A percentile compares a stretch with the other conserved stretches of the same genome.
Evolutionary conservation across 2,888 invertebrate genomes (phyloP).

Genomic region (Spodoptera littoralis): DNA sequence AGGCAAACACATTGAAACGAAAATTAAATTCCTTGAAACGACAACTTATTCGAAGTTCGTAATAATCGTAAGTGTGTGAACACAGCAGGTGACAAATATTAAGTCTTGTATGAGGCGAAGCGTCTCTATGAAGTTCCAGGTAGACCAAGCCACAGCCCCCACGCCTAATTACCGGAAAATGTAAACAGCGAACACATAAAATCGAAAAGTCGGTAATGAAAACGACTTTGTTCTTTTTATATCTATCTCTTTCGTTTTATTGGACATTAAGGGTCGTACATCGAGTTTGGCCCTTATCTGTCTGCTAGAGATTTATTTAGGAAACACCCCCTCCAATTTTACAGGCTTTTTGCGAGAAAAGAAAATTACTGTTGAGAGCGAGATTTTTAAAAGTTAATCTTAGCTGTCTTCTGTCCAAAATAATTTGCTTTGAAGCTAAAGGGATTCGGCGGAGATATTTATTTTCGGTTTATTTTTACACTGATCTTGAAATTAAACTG

Average conservation of each 20-base stretch:
- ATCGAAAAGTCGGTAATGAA: conserved; percentile 54
- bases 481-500: conserved; percentile 1
- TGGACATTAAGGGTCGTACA: conserved; percentile 68
- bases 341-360: conserved; percentile 45
- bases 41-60: too few relatives aligned
- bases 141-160: conserved; percentile 1
- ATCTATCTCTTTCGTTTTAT: conserved; percentile 69
- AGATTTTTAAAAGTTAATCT: conserved; percentile 55
- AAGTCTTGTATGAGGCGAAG: not conserved
- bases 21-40: too few relatives aligned
- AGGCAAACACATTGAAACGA: too few relatives aligned
- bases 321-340: conserved; percentile 57
- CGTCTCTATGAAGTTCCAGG: conserved; percentile 15
- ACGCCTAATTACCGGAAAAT: conserved; percentile 35
- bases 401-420: conserved; percentile 45
- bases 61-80: not conserved
- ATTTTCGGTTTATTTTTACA: conserved; percentile 23
- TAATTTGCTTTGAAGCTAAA: conserved; percentile 50
- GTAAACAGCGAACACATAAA: conserved; percentile 48
- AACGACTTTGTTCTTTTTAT: conserved; percentile 56
- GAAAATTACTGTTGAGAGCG: conserved; percentile 54
- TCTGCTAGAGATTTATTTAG: conserved; percentile 72
- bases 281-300: conserved; percentile 70
- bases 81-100: not conserved
- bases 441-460: conserved; percentile 35